Conservation (phyloP, 2,888 invertebrate genomes). For the Leistus spinibarbis region DNA sequence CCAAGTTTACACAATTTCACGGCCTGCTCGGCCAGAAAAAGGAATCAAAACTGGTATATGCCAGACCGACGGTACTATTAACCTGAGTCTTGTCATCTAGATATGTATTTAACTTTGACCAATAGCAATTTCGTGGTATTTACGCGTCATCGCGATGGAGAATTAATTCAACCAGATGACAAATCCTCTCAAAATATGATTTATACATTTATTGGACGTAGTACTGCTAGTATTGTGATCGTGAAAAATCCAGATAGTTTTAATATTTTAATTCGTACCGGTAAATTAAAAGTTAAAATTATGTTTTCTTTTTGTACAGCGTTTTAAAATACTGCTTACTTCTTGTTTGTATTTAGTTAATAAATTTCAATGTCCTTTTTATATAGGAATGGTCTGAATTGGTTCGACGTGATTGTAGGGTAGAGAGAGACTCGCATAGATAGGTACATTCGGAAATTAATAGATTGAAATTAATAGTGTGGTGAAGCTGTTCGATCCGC, state of each 20-base stretch:
- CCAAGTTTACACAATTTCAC: slow-evolving; percentile 11
- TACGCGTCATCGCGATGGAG: background rate
- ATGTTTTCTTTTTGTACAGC: no score
- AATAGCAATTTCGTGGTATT: background rate
- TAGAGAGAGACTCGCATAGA: background rate
- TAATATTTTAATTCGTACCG: no score
- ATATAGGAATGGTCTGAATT: no score
- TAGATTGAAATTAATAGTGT: background rate
- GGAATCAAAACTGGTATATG: background rate
- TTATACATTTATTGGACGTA: background rate
- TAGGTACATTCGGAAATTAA: background rate
- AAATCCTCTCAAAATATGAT: background rate
- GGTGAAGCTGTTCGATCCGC: background rate
- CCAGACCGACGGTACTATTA: background rate
- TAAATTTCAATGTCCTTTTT: no score
- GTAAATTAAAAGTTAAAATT: no score
- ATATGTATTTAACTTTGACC: background rate
- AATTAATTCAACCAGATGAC: background rate
- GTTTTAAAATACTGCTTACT: no score
- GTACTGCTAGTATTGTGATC: no score
- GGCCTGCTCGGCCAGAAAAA: slow-evolving; percentile 1
- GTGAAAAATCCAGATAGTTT: no score
- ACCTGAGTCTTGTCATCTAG: background rate
- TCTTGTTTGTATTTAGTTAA: no score
- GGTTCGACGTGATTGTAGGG: no score